Evolutionary conservation across 2,797 vertebrate species (phyloP), one percentile per base, ranked within the genome.

Genomic region (Peromyscus eremicus): DNA sequence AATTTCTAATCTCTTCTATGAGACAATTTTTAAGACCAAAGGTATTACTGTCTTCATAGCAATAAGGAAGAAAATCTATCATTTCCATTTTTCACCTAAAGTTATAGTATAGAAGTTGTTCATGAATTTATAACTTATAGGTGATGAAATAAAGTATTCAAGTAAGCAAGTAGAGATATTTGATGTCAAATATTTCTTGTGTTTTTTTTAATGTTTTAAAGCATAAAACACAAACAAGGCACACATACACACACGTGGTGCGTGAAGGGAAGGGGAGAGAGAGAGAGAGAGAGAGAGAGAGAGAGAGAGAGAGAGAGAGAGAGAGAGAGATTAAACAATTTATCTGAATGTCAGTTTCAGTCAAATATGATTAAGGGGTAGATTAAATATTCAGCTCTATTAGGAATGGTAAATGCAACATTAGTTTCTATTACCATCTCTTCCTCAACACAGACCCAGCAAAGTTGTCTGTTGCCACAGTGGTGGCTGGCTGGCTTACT

Each of bases 341-440:
- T 98, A 91, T 95, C 70, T 94, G 75, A 96, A 94, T 68, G 90
- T 40, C 97, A 90, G 29, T 94, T 96, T 94, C 83, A 97, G 55
- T 95, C 60, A 97, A 96, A 92, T 70, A 46, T 57, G 40, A 96
- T 93, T 98, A 95, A 92, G 93, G 79, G 85, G 29, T 73, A 97
- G 93, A 98, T 96, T 87, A 97, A 97, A 93, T 97, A 98, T 96
- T 96, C 96, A 98, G 49, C 13, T 94, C 14, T 73, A 68, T 89
- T 91, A 83, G 19, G 84, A 52, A 92, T 27, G 84, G 83, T 89
- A 82, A 92, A 94, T 70, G 55, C 25, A 76, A 12, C 71, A 64
- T 92, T 96, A 85, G 55, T 79, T 96, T 81, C 46, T 88, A 34
- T 85, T 90, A 71, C n/a, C 40, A 29, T 86, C 55, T 94, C 7